Percentiles rank a stretch among this genome's conserved stretches.
Evolutionary conservation across 2,888 invertebrate species (phyloP).

Genomic region (Diaperis boleti): DNA sequence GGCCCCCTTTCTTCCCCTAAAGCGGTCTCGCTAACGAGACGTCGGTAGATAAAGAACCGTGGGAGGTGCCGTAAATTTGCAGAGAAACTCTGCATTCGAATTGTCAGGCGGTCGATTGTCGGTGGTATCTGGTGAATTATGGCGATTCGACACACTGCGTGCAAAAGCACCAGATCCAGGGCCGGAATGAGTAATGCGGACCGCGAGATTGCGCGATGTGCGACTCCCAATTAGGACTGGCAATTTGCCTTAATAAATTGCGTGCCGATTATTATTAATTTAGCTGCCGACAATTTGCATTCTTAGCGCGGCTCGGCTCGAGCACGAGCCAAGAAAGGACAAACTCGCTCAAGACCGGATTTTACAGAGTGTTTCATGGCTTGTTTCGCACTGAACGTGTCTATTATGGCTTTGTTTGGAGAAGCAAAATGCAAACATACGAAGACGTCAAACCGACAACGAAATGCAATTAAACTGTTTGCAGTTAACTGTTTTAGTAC

Average conservation of each 20-base stretch:
- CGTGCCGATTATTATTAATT: conserved; percentile 65
- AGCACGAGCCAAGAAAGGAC: conserved; percentile 26
- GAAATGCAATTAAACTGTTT: conserved; percentile 1
- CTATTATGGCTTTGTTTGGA: conserved; percentile 6
- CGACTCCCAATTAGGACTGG: conserved; percentile 62
- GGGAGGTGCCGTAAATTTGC: conserved; percentile 39
- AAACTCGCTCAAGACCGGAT: conserved; percentile 21
- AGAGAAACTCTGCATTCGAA: conserved; percentile 44
- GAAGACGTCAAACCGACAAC: not conserved
- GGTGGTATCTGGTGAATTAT: conserved; percentile 55
- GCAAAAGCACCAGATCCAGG: conserved; percentile 49
- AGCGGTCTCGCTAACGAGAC: conserved; percentile 20
- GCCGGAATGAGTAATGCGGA: conserved; percentile 58
- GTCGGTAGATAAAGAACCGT: conserved; percentile 29
- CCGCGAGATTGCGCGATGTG: conserved; percentile 57
- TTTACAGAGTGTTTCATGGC: not conserved
- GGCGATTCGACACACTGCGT: conserved; percentile 55
- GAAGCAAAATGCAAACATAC: conserved; percentile 1
- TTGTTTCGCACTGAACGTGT: conserved; percentile 8
- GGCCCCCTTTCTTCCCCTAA: not conserved
- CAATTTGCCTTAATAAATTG: conserved; percentile 64
- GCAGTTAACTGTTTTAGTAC: not conserved
- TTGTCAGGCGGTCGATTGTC: conserved; percentile 49
- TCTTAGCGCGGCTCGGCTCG: conserved; percentile 11
- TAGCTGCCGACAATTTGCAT: conserved; percentile 49